Evolutionary conservation across 2,113 vertebrate genomes (phyloP), one percentile per base, ranked within the genome.

Genomic region (Mustelus asterias): DNA sequence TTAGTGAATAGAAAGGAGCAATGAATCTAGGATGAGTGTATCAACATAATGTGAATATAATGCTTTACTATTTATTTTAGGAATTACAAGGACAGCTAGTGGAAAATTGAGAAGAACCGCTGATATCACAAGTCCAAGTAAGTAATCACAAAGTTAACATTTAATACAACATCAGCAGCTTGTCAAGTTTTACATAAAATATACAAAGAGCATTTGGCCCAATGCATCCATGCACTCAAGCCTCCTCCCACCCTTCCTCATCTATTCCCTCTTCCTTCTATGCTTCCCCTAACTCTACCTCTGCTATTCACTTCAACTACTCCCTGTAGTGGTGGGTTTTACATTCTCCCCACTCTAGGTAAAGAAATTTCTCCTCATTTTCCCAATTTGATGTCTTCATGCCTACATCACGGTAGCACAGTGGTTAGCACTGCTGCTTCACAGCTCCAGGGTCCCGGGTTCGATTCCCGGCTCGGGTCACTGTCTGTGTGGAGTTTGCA

Each of bases 61-160:
- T 93, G 6, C 63, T 93, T 63, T 65, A 37, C n/a, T 60, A 13
- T 48, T n/a, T 94, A n/a, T 44, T 95, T 70, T 95, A 93, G 65
- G 94, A 76, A 72, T 95, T 44, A 93, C 60, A 93, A 65, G 89
- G 18, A 93, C 89, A 65, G 29, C 58, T 37, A 93, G 94, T 95
- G 94, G 94, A 95, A 95, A 54, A 95, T 72, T 95, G 94, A 72
- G 94, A 95, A 72, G 94, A 54, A 48, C 94, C 26, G 24, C 67
- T 29, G 94, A 95, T 29, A 24, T 95, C 26, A 54, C 22, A 37
- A 95, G 41, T 95, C 69, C 94, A 95, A 48, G 65, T 95, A 72
- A 95, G 65, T 95, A 95, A 48, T 41, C 24, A 48, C 4, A 29
- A 72, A 70, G 70, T 95, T 69, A 26, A 44, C 2, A 72, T 33